These are phyloP conservation scores for Triops longicaudatus DNA, from an alignment of 1,140 invertebrate genomes.

Conservation along the genomic window DNA sequence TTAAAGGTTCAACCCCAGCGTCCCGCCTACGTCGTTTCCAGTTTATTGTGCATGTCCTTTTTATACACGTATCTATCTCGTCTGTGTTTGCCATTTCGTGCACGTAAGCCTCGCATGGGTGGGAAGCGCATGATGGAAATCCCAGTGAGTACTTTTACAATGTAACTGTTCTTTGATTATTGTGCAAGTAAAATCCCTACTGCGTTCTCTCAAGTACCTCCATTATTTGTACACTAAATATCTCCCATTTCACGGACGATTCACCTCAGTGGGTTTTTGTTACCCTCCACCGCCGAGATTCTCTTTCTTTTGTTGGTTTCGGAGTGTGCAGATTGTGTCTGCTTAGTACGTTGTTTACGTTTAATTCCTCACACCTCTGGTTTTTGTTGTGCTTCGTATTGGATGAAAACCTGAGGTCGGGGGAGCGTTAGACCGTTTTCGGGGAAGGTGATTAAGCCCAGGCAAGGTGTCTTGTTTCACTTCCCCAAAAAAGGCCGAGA, in stretches of 20 bases:
- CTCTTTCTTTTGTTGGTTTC: too few relatives aligned
- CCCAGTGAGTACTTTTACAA: not conserved
- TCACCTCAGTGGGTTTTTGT: not conserved
- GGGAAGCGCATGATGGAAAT: not conserved
- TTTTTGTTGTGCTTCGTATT: too few relatives aligned
- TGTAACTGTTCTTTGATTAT: too few relatives aligned
- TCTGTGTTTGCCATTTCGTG: not conserved
- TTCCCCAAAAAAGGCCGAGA: not conserved
- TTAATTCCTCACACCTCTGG: too few relatives aligned
- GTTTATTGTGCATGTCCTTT: not conserved
- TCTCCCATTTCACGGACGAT: not conserved
- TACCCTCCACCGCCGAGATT: too few relatives aligned
- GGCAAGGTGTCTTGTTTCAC: not conserved
- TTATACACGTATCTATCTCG: not conserved
- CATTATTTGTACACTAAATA: too few relatives aligned
- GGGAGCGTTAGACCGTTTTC: not conserved
- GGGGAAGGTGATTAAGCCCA: not conserved
- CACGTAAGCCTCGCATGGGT: not conserved
- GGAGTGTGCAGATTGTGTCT: too few relatives aligned
- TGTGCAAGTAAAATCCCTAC: too few relatives aligned
- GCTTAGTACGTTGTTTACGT: too few relatives aligned
- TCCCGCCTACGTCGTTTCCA: not conserved
- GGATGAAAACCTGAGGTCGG: too few relatives aligned
- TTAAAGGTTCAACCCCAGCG: not conserved
- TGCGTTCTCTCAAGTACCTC: too few relatives aligned